Base-by-base conservation (phyloP, 1,140 invertebrate genomes). In the Spodoptera litura region DNA sequence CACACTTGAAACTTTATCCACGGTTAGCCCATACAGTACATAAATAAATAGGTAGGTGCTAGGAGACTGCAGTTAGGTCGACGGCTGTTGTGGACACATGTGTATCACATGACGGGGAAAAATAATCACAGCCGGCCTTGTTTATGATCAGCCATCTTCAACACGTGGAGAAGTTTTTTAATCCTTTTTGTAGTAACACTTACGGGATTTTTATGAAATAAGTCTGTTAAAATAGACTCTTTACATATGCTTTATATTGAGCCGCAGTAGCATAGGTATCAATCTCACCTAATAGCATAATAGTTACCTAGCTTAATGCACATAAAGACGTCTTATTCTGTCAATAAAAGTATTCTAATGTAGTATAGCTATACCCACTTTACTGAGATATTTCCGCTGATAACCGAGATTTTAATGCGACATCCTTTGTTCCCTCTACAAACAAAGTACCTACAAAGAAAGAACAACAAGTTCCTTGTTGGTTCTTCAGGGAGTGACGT, bases 121-220 rank as follows among this genome's bases (percentile, higher is more conserved):
- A 75, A 75, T 75, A 75, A 75, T 75, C 73, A 75, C 73, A 75
- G 73, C 25, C 20, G 11, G 15, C 20, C 6, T 75, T 75, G 73
- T 75, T 75, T 75, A 75, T 75, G 73, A 31, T 52, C 73, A 5
- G 20, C 49, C 44, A 53, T 53, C 27, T 64, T 49, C 58, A 52
- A 75, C 73, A 75, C 59, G 59, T 75, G 59, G 44, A 62, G 27
- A 52, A 15, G 3, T 75, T 64, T 64, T 53, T 75, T 73, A 73
- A 61, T 52, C 10, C 20, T 58, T 10, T 9, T 27, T 59, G 59
- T 59, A 49, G 55, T 12, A 35, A 38, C 12, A 62, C 31, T 62
- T 38, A 44, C 0, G 6, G 9, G 6, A 44, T 44, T 44, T 4
- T 44, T 44, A 10, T 44, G 6, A 8, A 44, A 44, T 2, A 44